Conservation (phyloP, 2,113 vertebrate genomes). For the Marmota flaviventris region DNA sequence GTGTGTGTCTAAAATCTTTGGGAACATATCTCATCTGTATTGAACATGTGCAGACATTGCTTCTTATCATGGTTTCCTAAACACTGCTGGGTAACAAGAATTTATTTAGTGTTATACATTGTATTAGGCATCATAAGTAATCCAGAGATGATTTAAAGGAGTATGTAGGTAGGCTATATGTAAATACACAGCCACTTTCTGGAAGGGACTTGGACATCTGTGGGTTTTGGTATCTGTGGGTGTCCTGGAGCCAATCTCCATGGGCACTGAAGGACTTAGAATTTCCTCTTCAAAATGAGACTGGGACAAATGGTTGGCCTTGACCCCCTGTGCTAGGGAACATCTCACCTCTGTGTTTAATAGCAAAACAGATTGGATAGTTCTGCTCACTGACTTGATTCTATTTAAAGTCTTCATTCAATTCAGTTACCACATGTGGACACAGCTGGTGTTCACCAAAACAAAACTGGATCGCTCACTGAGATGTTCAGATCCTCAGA, state of each 20-base stretch:
- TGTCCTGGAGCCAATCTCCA: not conserved
- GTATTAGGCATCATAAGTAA: not conserved
- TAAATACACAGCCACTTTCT: not conserved
- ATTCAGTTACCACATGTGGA: not conserved
- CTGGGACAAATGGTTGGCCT: not conserved
- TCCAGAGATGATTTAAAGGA: not conserved
- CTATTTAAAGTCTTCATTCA: slow-evolving; percentile 34
- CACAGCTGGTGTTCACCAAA: not conserved
- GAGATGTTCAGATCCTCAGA: slow-evolving; percentile 2
- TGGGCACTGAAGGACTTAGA: not conserved
- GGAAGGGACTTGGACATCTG: not conserved
- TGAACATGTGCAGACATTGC: not conserved
- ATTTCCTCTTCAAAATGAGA: not conserved
- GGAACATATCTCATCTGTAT: not conserved
- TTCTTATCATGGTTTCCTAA: not conserved
- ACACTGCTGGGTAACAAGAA: not conserved
- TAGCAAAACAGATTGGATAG: not conserved
- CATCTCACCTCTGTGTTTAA: not conserved
- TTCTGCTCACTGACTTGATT: not conserved
- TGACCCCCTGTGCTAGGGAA: not conserved
- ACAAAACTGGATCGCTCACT: slow-evolving; percentile 10
- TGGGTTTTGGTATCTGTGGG: not conserved
- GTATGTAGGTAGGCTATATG: not conserved
- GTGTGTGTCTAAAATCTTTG: not conserved
- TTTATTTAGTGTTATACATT: not conserved